Percentiles rank a stretch among this genome's conserved stretches.
These are phyloP conservation scores for Pangasius krempfi DNA, from an alignment of 2,797 vertebrate species.

Conservation along the genomic window DNA sequence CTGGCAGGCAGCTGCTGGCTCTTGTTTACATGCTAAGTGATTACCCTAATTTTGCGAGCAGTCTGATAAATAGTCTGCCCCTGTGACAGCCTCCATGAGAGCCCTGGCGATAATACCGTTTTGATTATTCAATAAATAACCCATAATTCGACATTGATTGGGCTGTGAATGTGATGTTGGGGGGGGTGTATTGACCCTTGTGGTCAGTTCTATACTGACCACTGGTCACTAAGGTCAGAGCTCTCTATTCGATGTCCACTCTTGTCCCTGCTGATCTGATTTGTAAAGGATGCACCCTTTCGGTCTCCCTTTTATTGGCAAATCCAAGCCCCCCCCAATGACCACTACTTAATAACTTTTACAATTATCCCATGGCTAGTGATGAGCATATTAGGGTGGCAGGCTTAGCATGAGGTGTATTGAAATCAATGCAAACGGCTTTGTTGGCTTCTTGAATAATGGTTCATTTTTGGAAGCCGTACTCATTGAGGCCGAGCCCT, in stretches of 20 bases:
- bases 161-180: slow-evolving; percentile 73
- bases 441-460: slow-evolving; percentile 52
- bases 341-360: slow-evolving; percentile 72
- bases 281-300: slow-evolving; percentile 75
- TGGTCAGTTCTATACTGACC: slow-evolving; percentile 79
- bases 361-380: slow-evolving; percentile 71
- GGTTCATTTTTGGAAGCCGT: slow-evolving; percentile 53
- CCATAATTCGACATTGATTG: slow-evolving; percentile 89
- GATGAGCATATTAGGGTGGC: slow-evolving; percentile 66
- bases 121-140: slow-evolving; percentile 90
- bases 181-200: slow-evolving; percentile 76
- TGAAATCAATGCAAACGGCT: slow-evolving; percentile 68
- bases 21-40: slow-evolving; percentile 91
- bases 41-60: slow-evolving; percentile 89
- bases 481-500: slow-evolving; percentile 35
- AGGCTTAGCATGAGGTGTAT: slow-evolving; percentile 76
- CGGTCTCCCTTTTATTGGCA: slow-evolving; percentile 72
- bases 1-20: slow-evolving; percentile 85
- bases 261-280: slow-evolving; percentile 70
- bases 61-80: slow-evolving; percentile 77
- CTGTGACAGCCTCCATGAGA: slow-evolving; percentile 68
- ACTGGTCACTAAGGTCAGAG: slow-evolving; percentile 73
- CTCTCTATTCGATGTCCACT: slow-evolving; percentile 55
- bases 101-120: slow-evolving; percentile 76
- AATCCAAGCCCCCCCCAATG: slow-evolving; percentile 63